Percentiles rank a stretch among this genome's conserved stretches.
Conservation (phyloP, 2,797 vertebrate genomes). For the Sitta carolinensis region DNA sequence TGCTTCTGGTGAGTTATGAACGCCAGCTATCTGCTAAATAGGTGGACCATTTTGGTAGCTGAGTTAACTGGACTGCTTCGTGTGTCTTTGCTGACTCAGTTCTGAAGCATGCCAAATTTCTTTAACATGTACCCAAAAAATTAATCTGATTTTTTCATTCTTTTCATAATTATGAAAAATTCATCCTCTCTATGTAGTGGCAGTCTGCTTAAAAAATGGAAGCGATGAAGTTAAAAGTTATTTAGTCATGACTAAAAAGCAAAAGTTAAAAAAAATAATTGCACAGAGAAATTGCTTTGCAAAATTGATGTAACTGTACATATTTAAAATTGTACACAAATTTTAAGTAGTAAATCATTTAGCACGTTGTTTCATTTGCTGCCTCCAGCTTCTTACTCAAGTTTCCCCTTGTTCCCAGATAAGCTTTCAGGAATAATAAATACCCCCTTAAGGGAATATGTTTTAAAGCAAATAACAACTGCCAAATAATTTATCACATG, state of each 20-base stretch:
- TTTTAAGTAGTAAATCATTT: slow-evolving; percentile 43
- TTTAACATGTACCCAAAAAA: not conserved
- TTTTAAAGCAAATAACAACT: slow-evolving; percentile 63
- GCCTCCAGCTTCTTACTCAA: slow-evolving; percentile 9
- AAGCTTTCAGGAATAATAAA: slow-evolving; percentile 62
- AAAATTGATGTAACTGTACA: slow-evolving; percentile 31
- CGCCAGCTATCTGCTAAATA: not conserved
- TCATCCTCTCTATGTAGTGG: not conserved
- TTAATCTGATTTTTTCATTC: not conserved
- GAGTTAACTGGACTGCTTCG: not conserved
- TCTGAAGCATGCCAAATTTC: slow-evolving; percentile 2
- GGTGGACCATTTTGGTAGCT: slow-evolving; percentile 9
- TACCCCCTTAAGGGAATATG: slow-evolving; percentile 41
- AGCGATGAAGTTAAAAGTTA: not conserved
- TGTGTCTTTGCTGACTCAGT: not conserved
- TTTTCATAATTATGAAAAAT: not conserved
- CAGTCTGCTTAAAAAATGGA: not conserved
- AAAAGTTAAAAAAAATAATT: not conserved
- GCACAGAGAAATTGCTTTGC: slow-evolving; percentile 21
- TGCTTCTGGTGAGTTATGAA: not conserved
- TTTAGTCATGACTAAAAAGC: slow-evolving; percentile 8
- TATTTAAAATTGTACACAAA: slow-evolving; percentile 46
- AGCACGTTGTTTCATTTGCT: slow-evolving; percentile 29
- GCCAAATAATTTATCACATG: slow-evolving; percentile 60
- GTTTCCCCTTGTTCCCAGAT: slow-evolving; percentile 31